Conservation (phyloP, 1,140 invertebrate genomes). For the Ostrea denselamellosa region DNA sequence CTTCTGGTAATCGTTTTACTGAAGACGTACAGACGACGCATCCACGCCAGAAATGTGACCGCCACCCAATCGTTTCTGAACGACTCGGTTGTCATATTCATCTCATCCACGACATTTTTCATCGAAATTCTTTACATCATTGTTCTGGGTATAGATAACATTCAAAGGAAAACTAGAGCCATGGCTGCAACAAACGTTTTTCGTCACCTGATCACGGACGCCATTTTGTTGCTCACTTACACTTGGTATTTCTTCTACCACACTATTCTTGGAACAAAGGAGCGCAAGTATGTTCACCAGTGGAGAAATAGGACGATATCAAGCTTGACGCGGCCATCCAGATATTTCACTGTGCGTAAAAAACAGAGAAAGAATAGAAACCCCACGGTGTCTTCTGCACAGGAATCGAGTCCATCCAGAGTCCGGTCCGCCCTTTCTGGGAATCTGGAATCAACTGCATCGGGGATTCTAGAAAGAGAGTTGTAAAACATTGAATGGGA, state of each 20-base stretch:
- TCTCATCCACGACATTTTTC: neutral
- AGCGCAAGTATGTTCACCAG: slow-evolving; percentile 12
- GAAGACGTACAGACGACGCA: neutral
- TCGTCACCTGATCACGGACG: neutral
- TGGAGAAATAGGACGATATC: neutral
- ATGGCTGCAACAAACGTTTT: neutral
- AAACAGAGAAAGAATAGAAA: neutral
- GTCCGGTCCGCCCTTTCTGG: neutral
- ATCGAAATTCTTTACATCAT: neutral
- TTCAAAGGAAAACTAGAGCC: neutral
- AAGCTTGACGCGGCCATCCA: neutral
- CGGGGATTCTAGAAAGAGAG: slow-evolving; percentile 1
- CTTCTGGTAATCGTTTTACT: neutral
- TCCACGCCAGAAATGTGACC: neutral
- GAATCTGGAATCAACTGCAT: slow-evolving; percentile 28
- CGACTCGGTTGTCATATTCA: slow-evolving; percentile 9
- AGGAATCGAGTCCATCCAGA: neutral
- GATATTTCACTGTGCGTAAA: slow-evolving; percentile 6
- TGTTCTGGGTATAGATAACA: neutral
- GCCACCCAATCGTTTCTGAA: neutral
- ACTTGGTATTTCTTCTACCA: slow-evolving; percentile 18
- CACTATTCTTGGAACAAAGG: slow-evolving; percentile 11
- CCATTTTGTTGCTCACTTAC: slow-evolving; percentile 13
- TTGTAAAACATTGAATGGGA: neutral
- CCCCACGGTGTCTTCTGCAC: neutral